A percentile compares a stretch with the other conserved stretches of the same genome.
These are phyloP conservation scores for Cryptoblepharus egeriae DNA, from an alignment of 2,797 vertebrate species.

Conservation along the genomic window DNA sequence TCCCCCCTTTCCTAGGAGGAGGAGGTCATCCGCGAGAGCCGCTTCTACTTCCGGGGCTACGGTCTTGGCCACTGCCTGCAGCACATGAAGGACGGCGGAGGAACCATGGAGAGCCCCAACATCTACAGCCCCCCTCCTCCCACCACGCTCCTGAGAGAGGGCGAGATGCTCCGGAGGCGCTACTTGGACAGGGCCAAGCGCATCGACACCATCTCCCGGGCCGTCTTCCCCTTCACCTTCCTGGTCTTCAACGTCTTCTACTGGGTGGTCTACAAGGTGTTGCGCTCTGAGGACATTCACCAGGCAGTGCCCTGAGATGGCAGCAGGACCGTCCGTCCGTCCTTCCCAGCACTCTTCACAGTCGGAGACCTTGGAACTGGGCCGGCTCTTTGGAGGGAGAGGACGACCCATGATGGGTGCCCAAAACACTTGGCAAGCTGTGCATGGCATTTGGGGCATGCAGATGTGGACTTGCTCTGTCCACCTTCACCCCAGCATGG, in stretches of 20 bases:
- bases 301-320: slow-evolving; percentile 78
- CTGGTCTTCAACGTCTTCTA: slow-evolving; percentile 96
- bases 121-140: slow-evolving; percentile 77
- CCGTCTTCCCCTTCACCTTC: slow-evolving; percentile 92
- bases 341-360: too few relatives aligned
- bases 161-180: slow-evolving; percentile 80
- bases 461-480: slow-evolving; percentile 10
- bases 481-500: slow-evolving; percentile 33
- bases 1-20: slow-evolving; percentile 80
- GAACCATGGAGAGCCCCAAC: slow-evolving; percentile 75
- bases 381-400: slow-evolving; percentile 11
- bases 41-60: slow-evolving; percentile 89
- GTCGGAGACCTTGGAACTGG: background rate
- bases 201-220: slow-evolving; percentile 92
- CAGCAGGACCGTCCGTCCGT: background rate
- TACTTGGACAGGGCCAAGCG: slow-evolving; percentile 89
- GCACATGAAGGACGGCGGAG: slow-evolving; percentile 81
- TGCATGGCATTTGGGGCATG: background rate
- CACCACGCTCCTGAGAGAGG: slow-evolving; percentile 73
- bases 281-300: slow-evolving; percentile 90
- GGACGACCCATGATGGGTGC: background rate
- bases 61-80: slow-evolving; percentile 89
- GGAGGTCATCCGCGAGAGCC: slow-evolving; percentile 85
- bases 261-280: slow-evolving; percentile 95
- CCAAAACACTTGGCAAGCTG: background rate